Evolutionary conservation across 1,140 invertebrate genomes (phyloP).

Genomic region (Theocolax elegans): DNA sequence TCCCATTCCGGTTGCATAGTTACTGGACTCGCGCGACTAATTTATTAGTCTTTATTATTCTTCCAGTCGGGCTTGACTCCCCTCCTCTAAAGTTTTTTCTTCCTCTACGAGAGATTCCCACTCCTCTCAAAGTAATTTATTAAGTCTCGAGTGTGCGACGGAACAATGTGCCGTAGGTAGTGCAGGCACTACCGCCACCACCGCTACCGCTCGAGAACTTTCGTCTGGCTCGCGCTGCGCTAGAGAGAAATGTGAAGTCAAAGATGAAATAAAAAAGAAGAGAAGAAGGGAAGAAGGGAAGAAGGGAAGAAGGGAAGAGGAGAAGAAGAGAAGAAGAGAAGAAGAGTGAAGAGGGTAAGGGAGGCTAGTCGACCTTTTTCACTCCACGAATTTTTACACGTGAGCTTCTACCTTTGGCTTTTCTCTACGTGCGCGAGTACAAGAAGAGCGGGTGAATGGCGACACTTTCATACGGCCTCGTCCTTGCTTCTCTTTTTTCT

Average conservation of each 20-base stretch:
- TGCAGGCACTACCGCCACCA: conserved; percentile 17
- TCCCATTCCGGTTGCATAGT: too few species aligned
- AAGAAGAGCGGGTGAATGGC: not conserved
- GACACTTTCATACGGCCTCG: conserved; percentile 15
- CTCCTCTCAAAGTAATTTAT: conserved; percentile 31
- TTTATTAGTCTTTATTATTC: conserved; percentile 24
- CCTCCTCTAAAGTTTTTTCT: not conserved
- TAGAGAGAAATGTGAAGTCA: conserved; percentile 4
- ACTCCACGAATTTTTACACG: not conserved
- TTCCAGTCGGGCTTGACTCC: not conserved
- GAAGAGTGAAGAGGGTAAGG: not conserved
- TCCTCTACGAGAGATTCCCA: not conserved
- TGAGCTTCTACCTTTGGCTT: conserved; percentile 9
- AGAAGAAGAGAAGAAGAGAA: conserved; percentile 5
- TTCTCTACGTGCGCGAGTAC: conserved; percentile 25
- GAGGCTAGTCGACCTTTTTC: conserved; percentile 1
- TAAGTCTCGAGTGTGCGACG: conserved; percentile 29
- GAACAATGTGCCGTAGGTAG: conserved; percentile 26
- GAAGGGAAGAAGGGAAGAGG: not conserved
- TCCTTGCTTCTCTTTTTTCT: conserved; percentile 14
- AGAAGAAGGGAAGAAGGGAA: not conserved
- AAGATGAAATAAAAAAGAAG: conserved; percentile 9
- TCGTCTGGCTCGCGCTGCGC: not conserved
- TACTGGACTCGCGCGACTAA: conserved; percentile 11
- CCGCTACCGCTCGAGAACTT: conserved; percentile 26